A percentile compares a stretch with the other conserved stretches of the same genome.
These are phyloP conservation scores for Myopa tessellatipennis DNA, from an alignment of 2,888 invertebrate genomes.

Conservation along the genomic window DNA sequence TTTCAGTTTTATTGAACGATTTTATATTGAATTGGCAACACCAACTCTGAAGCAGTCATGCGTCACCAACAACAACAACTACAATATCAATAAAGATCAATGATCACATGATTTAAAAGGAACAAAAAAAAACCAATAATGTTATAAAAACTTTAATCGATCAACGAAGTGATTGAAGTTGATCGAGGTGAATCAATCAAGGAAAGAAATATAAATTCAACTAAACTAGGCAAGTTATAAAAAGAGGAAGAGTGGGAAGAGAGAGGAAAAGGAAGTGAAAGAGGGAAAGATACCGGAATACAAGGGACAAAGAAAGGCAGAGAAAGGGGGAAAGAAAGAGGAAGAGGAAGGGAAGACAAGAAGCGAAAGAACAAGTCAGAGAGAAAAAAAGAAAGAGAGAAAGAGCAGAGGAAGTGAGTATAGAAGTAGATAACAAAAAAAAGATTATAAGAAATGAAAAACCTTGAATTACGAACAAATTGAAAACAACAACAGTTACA, in stretches of 20 bases:
- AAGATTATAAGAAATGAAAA: neutral
- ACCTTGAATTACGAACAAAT: neutral
- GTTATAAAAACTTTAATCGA: constrained; percentile 27
- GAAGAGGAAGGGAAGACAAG: too few relatives aligned
- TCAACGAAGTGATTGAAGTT: constrained; percentile 33
- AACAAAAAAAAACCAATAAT: neutral
- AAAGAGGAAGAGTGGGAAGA: neutral
- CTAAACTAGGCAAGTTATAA: neutral
- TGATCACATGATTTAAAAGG: neutral
- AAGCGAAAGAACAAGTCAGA: too few relatives aligned
- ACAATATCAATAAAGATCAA: neutral
- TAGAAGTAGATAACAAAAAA: neutral
- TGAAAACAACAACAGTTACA: too few relatives aligned
- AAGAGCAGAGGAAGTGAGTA: neutral
- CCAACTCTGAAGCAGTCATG: constrained; percentile 18
- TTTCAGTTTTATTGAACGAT: neutral
- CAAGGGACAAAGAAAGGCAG: too few relatives aligned
- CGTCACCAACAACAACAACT: constrained; percentile 22
- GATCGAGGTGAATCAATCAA: constrained; percentile 28
- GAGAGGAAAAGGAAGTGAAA: neutral
- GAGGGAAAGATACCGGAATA: too few relatives aligned
- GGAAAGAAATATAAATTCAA: neutral
- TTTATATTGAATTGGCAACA: constrained; percentile 27
- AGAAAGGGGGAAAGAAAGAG: too few relatives aligned
- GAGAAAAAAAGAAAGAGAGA: neutral